A percentile compares a stretch with the other conserved stretches of the same genome.
Evolutionary conservation across 2,113 vertebrate genomes (phyloP).

Genomic region (Helogale parvula): DNA sequence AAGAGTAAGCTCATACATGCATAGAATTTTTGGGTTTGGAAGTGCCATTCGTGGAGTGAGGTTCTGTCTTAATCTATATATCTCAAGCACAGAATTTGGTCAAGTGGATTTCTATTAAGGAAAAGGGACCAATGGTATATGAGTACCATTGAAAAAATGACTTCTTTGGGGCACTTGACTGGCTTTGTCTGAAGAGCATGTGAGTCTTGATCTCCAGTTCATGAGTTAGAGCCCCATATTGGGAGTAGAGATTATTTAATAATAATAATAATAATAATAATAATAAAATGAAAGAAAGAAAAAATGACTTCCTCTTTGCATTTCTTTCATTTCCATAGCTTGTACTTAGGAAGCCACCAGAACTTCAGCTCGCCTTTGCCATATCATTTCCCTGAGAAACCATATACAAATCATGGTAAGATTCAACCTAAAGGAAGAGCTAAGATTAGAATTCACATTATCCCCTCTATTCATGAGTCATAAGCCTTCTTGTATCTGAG

Average conservation of each 20-base stretch:
- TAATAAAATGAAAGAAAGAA: not conserved
- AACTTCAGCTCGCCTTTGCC: not conserved
- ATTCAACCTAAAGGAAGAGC: not conserved
- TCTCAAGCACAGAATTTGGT: not conserved
- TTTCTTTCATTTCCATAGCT: not conserved
- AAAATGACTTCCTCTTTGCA: not conserved
- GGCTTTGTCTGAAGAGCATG: not conserved
- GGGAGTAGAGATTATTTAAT: not conserved
- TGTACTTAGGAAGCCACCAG: not conserved
- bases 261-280: not conserved
- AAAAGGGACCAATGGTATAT: not conserved
- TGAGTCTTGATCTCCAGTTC: not conserved
- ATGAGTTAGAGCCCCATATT: not conserved
- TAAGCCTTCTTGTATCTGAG: not conserved
- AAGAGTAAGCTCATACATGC: not conserved
- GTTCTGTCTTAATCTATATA: not conserved
- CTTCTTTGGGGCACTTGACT: not conserved
- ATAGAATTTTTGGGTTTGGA: not conserved
- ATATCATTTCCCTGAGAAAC: not conserved
- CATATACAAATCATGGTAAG: not conserved
- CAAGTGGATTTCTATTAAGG: not conserved
- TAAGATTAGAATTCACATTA: not conserved
- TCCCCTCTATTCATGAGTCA: not conserved
- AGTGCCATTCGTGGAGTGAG: not conserved
- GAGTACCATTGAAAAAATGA: not conserved